Conservation (phyloP, 2,113 vertebrate species). For the Amia ocellicauda region DNA sequence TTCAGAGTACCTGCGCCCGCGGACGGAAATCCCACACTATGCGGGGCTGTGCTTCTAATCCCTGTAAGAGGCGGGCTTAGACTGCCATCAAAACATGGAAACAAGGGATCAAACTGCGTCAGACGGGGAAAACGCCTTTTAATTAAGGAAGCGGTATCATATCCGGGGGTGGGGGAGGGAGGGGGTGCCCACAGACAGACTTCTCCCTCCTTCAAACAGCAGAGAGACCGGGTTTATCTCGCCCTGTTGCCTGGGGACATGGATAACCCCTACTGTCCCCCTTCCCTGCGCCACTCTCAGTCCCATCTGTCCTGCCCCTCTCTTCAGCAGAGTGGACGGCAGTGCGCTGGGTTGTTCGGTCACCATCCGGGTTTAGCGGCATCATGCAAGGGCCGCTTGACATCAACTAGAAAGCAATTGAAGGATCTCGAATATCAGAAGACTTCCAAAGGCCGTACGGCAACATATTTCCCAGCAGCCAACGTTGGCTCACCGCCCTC, state of each 20-base stretch:
- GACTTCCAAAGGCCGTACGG: too few species aligned
- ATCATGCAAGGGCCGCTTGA: too few species aligned
- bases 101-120: background rate
- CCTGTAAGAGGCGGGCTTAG: constrained; percentile 1
- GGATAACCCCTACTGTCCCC: background rate
- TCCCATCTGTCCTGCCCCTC: background rate
- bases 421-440: too few species aligned
- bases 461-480: too few species aligned
- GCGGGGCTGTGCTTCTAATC: background rate
- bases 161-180: constrained; percentile 1
- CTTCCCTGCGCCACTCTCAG: background rate
- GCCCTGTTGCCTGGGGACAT: background rate
- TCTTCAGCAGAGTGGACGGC: too few species aligned
- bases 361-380: too few species aligned
- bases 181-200: background rate
- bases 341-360: too few species aligned
- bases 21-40: background rate
- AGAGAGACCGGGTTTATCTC: background rate
- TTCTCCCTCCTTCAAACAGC: background rate
- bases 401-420: too few species aligned
- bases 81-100: background rate
- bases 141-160: constrained; percentile 10
- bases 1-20: background rate
- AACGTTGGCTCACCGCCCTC: too few species aligned
- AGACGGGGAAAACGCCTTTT: background rate